These are phyloP conservation scores for Rhadina sibilatrix DNA, from an alignment of 2,113 vertebrate genomes.

Conservation along the genomic window DNA sequence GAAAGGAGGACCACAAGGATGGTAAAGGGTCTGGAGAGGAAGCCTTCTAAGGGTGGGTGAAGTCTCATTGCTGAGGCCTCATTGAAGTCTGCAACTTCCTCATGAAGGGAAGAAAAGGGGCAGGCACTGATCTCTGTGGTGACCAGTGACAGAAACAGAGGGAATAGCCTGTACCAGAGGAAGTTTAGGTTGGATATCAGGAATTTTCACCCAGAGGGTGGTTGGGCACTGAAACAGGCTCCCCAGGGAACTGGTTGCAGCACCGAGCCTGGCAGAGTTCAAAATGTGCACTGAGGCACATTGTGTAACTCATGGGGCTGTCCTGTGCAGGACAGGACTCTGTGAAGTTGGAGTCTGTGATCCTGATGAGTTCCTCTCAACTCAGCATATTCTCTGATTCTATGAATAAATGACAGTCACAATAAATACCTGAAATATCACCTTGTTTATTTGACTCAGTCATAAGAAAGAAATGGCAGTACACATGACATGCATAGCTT, in stretches of 20 bases:
- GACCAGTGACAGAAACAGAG: background rate
- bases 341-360: background rate
- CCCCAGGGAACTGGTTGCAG: background rate
- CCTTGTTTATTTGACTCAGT: background rate
- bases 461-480: background rate
- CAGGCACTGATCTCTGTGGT: background rate
- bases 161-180: too few relatives aligned
- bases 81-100: background rate
- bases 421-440: background rate
- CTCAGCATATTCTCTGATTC: background rate
- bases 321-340: background rate
- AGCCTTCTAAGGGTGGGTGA: fast-evolving
- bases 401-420: background rate
- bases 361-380: background rate
- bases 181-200: background rate
- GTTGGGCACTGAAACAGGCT: background rate
- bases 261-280: background rate
- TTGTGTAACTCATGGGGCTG: too few relatives aligned
- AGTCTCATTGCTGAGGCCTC: background rate
- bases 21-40: background rate
- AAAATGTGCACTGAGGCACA: background rate
- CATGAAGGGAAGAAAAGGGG: background rate
- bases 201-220: background rate
- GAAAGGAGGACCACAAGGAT: background rate
- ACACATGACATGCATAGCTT: fast-evolving